These are phyloP conservation scores for Pterostichus madidus DNA, from an alignment of 2,888 invertebrate genomes.

Conservation along the genomic window DNA sequence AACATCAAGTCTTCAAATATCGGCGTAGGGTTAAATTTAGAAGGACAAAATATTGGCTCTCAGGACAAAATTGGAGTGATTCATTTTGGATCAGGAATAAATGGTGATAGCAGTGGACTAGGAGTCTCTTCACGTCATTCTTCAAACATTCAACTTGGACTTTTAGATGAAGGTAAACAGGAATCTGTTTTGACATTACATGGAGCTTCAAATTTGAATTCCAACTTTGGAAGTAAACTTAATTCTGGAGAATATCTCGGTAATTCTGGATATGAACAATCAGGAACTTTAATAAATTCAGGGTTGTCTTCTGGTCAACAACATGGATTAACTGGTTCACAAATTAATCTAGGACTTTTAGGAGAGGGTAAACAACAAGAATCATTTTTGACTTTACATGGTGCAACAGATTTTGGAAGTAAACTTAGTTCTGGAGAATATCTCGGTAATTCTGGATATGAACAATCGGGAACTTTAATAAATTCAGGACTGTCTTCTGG, in stretches of 20 bases:
- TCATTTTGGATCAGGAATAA: too few relatives aligned
- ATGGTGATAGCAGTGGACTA: neutral
- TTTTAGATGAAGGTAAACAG: neutral
- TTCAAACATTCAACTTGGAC: slow-evolving; percentile 16
- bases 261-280: slow-evolving; percentile 18
- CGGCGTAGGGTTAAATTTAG: too few relatives aligned
- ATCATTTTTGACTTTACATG: neutral
- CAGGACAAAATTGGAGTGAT: too few relatives aligned
- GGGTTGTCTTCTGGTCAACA: neutral
- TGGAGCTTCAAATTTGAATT: too few relatives aligned
- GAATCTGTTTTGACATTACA: neutral
- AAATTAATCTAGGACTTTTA: slow-evolving; percentile 22
- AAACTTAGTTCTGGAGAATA: neutral
- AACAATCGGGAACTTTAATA: slow-evolving; percentile 22
- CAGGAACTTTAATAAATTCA: neutral
- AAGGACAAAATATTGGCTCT: too few relatives aligned
- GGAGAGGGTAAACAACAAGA: neutral
- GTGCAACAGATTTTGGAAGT: neutral
- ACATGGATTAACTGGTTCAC: neutral
- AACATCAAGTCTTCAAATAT: too few relatives aligned
- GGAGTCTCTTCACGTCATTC: neutral
- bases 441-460: slow-evolving; percentile 36
- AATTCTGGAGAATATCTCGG: slow-evolving; percentile 12
- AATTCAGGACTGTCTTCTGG: slow-evolving; percentile 22
- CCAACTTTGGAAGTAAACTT: neutral